Conservation (phyloP, 2,888 invertebrate species). For the Stenolophus ochropezus region DNA sequence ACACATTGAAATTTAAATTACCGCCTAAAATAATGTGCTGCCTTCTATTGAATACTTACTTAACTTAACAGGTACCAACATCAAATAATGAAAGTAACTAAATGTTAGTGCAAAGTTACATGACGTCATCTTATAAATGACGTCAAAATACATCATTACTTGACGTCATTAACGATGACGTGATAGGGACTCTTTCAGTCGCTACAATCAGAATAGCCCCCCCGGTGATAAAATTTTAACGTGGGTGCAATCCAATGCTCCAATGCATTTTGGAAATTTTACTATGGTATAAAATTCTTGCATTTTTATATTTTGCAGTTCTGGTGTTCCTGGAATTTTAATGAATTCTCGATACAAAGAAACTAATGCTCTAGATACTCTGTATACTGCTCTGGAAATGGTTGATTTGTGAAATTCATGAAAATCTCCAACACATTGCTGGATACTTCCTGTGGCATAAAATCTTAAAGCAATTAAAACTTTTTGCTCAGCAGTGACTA, state of each 20-base stretch:
- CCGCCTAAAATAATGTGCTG: too few species aligned
- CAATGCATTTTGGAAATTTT: constrained; percentile 32
- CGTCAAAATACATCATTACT: too few species aligned
- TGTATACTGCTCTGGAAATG: not conserved
- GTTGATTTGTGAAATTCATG: constrained; percentile 38
- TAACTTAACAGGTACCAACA: too few species aligned
- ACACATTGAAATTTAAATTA: too few species aligned
- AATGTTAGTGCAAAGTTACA: too few species aligned
- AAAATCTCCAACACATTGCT: constrained; percentile 1
- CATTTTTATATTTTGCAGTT: constrained; percentile 21
- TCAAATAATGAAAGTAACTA: too few species aligned
- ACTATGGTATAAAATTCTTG: constrained; percentile 26
- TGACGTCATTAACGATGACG: too few species aligned
- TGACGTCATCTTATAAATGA: too few species aligned
- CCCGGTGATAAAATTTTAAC: constrained; percentile 15
- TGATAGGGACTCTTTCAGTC: too few species aligned
- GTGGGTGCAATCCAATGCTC: constrained; percentile 26
- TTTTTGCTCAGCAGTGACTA: constrained; percentile 34
- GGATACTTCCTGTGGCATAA: not conserved
- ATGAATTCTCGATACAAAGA: not conserved
- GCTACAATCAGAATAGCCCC: too few species aligned
- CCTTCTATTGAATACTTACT: too few species aligned
- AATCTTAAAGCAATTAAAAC: not conserved
- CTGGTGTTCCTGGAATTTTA: constrained; percentile 7
- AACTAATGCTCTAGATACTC: constrained; percentile 28